Percentiles rank a stretch among this genome's conserved stretches.
Evolutionary conservation across 2,113 vertebrate genomes (phyloP).

Genomic region (Hippocampus zosterae): DNA sequence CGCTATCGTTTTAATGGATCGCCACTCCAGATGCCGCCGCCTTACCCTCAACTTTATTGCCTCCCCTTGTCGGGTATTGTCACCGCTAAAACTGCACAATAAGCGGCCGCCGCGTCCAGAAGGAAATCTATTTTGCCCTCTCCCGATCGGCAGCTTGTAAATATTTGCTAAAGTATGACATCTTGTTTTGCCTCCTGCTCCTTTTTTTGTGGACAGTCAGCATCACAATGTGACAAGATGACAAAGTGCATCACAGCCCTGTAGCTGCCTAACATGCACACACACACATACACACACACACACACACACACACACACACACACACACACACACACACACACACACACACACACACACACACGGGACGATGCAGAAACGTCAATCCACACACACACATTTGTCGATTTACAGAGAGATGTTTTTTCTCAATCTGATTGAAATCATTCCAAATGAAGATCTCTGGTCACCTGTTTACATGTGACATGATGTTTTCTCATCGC

Average conservation of each 20-base stretch:
- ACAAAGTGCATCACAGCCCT: conserved; percentile 48
- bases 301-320: conserved; percentile 1
- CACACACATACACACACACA: background rate
- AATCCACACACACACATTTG: too few relatives aligned
- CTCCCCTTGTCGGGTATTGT: conserved; percentile 14
- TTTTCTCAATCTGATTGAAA: too few relatives aligned
- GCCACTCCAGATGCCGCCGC: conserved; percentile 22
- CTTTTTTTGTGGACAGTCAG: conserved; percentile 27
- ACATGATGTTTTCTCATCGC: too few relatives aligned
- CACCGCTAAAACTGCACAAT: conserved; percentile 8
- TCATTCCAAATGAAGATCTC: too few relatives aligned
- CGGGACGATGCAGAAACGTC: too few relatives aligned
- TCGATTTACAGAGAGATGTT: too few relatives aligned
- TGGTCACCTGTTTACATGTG: too few relatives aligned
- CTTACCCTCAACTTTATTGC: conserved; percentile 39
- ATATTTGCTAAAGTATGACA: conserved; percentile 49
- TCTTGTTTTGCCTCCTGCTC: conserved; percentile 46
- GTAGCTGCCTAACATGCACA: conserved; percentile 26
- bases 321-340: background rate
- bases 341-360: conserved; percentile 2
- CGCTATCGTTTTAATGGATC: conserved; percentile 56
- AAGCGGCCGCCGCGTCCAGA: conserved; percentile 17
- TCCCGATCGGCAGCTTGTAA: conserved; percentile 6
- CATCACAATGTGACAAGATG: conserved; percentile 52
- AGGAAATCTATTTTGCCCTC: background rate